These are phyloP conservation scores for Papilio dardanus DNA, from an alignment of 1,140 invertebrate genomes.

Conservation along the genomic window DNA sequence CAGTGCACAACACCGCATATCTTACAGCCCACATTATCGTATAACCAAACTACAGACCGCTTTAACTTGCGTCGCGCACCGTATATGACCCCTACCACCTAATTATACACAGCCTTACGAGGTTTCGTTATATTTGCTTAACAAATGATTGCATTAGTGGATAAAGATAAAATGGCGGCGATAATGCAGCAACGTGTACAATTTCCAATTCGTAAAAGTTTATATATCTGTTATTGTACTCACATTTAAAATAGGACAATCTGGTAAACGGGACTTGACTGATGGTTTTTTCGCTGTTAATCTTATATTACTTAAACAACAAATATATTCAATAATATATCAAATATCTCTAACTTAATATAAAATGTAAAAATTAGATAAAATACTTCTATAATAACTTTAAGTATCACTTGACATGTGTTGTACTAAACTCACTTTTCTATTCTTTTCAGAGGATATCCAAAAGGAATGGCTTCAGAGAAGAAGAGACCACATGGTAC, in stretches of 20 bases:
- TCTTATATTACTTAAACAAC: constrained; percentile 3
- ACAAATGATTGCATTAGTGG: constrained; percentile 35
- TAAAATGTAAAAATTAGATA: constrained; percentile 17
- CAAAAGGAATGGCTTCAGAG: constrained; percentile 72
- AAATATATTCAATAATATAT: constrained; percentile 24
- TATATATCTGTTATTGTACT: no score
- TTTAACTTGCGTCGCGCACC: constrained; percentile 4
- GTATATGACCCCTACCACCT: constrained; percentile 12
- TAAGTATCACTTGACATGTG: neutral
- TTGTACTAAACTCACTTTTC: constrained; percentile 31
- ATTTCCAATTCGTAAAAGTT: no score
- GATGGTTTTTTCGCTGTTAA: neutral
- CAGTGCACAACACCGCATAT: constrained; percentile 6
- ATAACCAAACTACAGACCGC: neutral
- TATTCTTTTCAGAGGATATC: constrained; percentile 68
- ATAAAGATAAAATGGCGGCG: constrained; percentile 30
- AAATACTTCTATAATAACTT: constrained; percentile 22
- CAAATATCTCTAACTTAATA: constrained; percentile 13
- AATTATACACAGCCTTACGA: constrained; percentile 21
- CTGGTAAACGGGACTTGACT: no score
- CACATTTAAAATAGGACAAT: no score
- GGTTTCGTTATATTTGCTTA: constrained; percentile 31
- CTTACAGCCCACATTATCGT: neutral
- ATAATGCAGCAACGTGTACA: constrained; percentile 14
- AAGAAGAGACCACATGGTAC: constrained; percentile 83